Evolutionary conservation across 2,113 vertebrate species (phyloP).

Genomic region (Clupea harengus): DNA sequence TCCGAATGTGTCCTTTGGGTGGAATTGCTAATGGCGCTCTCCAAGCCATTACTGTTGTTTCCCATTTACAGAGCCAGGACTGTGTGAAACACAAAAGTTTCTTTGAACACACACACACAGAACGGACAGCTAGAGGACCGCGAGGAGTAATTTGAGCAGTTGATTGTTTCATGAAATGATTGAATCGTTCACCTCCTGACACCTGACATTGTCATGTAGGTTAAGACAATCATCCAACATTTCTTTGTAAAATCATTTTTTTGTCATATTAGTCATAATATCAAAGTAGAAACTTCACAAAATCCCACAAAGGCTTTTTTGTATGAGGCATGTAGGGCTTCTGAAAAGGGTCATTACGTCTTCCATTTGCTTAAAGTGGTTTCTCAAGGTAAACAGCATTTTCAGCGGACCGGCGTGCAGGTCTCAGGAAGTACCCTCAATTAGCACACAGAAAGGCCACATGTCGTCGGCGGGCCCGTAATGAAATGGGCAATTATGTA

Average conservation of each 20-base stretch:
- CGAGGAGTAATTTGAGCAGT: not conserved
- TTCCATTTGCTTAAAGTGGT: not conserved
- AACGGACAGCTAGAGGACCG: not conserved
- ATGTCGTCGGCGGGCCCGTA: constrained; percentile 44
- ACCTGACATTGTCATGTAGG: not conserved
- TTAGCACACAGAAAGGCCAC: constrained; percentile 26
- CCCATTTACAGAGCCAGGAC: not conserved
- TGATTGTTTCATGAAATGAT: not conserved
- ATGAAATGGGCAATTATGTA: constrained; percentile 56
- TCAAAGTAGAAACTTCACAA: not conserved
- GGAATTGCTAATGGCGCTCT: not conserved
- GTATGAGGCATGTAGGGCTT: not conserved
- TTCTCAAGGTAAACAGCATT: constrained; percentile 36
- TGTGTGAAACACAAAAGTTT: not conserved
- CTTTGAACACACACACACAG: not conserved
- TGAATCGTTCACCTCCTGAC: not conserved
- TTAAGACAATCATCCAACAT: not conserved
- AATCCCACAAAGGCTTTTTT: not conserved
- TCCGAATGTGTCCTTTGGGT: not conserved
- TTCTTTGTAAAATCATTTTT: not conserved
- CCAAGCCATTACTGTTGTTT: not conserved
- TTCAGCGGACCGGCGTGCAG: not conserved
- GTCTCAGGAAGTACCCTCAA: constrained; percentile 47
- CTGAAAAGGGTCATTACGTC: not conserved
- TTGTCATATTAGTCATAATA: not conserved